Evolutionary conservation across 1,140 invertebrate species (phyloP).

Genomic region (Drosophila bocki): DNA sequence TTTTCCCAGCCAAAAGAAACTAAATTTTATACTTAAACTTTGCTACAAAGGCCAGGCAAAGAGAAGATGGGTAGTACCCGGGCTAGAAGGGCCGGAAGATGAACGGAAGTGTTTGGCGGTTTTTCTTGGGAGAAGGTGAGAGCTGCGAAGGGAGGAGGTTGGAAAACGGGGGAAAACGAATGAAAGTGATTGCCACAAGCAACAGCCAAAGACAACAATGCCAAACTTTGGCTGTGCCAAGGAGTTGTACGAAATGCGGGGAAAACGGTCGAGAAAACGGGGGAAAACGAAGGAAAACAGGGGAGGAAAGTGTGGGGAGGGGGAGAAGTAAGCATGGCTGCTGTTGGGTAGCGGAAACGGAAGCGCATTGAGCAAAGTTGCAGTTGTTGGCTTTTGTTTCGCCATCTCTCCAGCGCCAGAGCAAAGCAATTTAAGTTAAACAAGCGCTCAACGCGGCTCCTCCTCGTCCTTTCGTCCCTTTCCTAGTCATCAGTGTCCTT

Average conservation of each 20-base stretch:
- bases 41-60: conserved; percentile 37
- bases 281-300: neutral
- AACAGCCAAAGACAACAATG: conserved; percentile 80
- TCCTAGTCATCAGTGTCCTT: conserved; percentile 11
- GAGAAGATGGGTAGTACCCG: neutral
- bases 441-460: conserved; percentile 57
- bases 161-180: conserved; percentile 32
- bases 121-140: conserved; percentile 38
- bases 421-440: conserved; percentile 83
- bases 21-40: conserved; percentile 69
- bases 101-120: conserved; percentile 76
- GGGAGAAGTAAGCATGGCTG: neutral
- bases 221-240: conserved; percentile 66
- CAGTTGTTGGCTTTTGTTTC: conserved; percentile 79
- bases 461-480: neutral
- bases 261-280: neutral
- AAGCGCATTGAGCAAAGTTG: conserved; percentile 82
- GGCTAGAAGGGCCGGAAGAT: conserved; percentile 27
- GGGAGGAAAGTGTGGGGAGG: neutral
- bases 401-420: conserved; percentile 52
- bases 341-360: conserved; percentile 68
- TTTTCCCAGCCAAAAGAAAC: conserved; percentile 54
- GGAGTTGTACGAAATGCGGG: conserved; percentile 26
- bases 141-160: neutral
- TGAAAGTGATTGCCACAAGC: conserved; percentile 78